Percentiles rank a stretch among this genome's conserved stretches.
Evolutionary conservation across 1,140 invertebrate species (phyloP).

Genomic region (Mercenaria mercenaria): DNA sequence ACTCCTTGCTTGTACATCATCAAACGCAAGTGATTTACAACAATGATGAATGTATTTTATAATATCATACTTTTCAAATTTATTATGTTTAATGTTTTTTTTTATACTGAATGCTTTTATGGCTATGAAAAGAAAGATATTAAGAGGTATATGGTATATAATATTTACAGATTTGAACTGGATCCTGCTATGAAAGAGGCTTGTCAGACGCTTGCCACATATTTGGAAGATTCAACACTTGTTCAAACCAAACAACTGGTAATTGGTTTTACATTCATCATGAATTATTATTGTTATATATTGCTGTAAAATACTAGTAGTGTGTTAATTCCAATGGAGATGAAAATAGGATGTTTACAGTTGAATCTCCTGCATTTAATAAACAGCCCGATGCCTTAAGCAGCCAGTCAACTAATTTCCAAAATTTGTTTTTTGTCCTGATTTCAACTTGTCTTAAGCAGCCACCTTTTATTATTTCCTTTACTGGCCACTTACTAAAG

Average conservation of each 20-base stretch:
- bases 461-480: no score
- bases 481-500: no score
- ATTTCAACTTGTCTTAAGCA: no score
- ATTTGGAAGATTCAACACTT: conserved; percentile 81
- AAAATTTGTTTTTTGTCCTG: no score
- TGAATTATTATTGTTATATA: background rate
- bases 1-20: no score
- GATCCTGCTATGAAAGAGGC: conserved; percentile 75
- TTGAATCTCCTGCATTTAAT: background rate
- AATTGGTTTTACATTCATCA: no score
- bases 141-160: background rate
- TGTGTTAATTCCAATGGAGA: no score
- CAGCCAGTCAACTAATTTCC: no score
- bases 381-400: background rate
- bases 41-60: background rate
- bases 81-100: background rate
- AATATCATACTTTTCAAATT: background rate
- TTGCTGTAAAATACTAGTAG: no score
- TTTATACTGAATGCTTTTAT: background rate
- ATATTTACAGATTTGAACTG: conserved; percentile 80
- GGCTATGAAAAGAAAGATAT: background rate
- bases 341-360: background rate
- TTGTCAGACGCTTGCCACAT: conserved; percentile 78
- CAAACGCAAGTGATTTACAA: background rate
- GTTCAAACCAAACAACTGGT: conserved; percentile 83